Conservation (phyloP, 2,797 vertebrate genomes). For the Lepilemur septentrionalis region DNA sequence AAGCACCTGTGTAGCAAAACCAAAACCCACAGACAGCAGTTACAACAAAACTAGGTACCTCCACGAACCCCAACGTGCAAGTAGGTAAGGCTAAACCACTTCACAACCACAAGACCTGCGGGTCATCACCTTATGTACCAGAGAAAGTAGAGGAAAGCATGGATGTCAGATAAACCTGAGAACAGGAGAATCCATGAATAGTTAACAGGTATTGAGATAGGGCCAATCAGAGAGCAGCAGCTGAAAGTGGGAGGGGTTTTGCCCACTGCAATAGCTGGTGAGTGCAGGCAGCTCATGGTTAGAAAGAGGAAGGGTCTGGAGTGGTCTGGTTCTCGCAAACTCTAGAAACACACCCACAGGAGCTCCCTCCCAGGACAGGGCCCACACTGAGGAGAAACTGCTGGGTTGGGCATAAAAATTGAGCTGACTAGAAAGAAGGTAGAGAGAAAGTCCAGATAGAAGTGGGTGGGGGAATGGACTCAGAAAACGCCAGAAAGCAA, state of each 20-base stretch:
- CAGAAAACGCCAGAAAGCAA: neutral
- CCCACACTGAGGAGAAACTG: neutral
- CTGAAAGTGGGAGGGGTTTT: neutral
- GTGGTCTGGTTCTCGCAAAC: neutral
- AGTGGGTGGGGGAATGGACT: neutral
- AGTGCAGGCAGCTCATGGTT: neutral
- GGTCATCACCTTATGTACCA: neutral
- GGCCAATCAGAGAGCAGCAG: neutral
- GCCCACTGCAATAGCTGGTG: no score
- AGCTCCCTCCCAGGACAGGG: neutral
- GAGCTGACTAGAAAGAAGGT: neutral
- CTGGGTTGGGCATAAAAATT: neutral
- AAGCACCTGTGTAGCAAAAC: neutral
- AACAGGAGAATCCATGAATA: neutral
- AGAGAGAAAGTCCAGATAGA: neutral
- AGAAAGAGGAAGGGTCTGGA: neutral
- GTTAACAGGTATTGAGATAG: neutral
- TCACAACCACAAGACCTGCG: neutral
- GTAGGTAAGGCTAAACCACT: neutral
- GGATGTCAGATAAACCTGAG: neutral
- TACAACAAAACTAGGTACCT: neutral
- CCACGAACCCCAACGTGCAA: neutral
- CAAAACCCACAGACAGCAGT: neutral
- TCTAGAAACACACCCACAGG: neutral
- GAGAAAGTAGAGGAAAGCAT: neutral